Evolutionary conservation across 2,888 invertebrate genomes (phyloP).

Genomic region (Limnephilus marmoratus): DNA sequence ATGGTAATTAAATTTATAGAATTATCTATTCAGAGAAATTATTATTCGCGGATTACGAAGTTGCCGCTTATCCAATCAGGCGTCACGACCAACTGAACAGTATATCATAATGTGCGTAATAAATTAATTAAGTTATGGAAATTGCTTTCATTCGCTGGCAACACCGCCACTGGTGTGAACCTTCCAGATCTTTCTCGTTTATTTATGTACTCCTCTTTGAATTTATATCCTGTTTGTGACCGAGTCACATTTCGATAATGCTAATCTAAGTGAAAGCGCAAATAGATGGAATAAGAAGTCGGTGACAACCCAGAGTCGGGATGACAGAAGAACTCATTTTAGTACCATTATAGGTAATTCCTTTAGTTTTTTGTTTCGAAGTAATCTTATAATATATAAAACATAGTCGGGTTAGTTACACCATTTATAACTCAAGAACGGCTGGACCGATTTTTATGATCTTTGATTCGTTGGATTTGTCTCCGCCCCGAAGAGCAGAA

Average conservation of each 20-base stretch:
- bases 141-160: neutral
- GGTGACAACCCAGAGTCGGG: neutral
- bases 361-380: no score
- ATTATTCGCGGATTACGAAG: neutral
- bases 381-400: no score
- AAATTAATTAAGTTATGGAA: neutral
- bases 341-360: no score
- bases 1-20: neutral
- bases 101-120: constrained; percentile 4
- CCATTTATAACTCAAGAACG: no score
- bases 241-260: neutral
- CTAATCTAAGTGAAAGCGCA: neutral
- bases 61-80: constrained; percentile 34
- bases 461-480: no score
- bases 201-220: neutral
- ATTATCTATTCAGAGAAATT: neutral
- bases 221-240: neutral
- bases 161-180: neutral
- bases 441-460: no score
- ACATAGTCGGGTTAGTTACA: no score
- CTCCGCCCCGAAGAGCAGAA: no score
- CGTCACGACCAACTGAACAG: constrained; percentile 31
- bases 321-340: neutral
- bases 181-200: neutral
- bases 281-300: neutral